These are phyloP conservation scores for Ahaetulla prasina DNA, from an alignment of 2,113 vertebrate genomes.

Conservation along the genomic window DNA sequence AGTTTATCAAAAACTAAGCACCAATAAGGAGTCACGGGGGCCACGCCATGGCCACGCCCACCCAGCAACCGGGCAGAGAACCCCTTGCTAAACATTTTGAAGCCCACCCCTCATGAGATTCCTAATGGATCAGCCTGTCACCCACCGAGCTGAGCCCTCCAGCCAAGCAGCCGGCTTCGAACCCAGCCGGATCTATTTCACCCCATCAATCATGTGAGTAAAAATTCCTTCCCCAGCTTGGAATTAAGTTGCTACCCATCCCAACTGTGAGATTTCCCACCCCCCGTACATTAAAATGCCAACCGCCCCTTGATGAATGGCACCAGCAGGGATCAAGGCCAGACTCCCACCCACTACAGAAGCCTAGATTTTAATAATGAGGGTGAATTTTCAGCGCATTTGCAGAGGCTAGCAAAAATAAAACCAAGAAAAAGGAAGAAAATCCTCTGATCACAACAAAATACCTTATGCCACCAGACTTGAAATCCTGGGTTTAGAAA, in stretches of 20 bases:
- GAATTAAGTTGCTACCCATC: background rate
- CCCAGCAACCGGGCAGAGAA: too few relatives aligned
- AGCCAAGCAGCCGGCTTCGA: background rate
- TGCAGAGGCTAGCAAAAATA: background rate
- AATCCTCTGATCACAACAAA: too few relatives aligned
- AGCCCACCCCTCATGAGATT: background rate
- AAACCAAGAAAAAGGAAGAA: background rate
- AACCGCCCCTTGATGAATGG: slow-evolving; percentile 1
- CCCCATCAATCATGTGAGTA: background rate
- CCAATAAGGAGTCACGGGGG: too few relatives aligned
- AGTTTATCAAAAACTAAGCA: too few relatives aligned
- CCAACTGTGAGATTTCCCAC: background rate
- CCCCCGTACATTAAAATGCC: slow-evolving; percentile 10
- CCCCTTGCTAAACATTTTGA: too few relatives aligned
- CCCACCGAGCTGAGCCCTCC: too few relatives aligned
- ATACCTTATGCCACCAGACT: too few relatives aligned
- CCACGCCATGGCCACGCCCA: too few relatives aligned
- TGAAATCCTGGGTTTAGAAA: too few relatives aligned
- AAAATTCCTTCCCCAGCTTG: background rate
- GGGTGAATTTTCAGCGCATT: background rate
- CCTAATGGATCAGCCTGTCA: background rate
- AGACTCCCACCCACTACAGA: background rate
- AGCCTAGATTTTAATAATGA: background rate
- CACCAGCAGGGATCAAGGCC: background rate
- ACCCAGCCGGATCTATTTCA: background rate